Conservation (phyloP, 2,888 invertebrate genomes). For the Trachelus stipa region DNA sequence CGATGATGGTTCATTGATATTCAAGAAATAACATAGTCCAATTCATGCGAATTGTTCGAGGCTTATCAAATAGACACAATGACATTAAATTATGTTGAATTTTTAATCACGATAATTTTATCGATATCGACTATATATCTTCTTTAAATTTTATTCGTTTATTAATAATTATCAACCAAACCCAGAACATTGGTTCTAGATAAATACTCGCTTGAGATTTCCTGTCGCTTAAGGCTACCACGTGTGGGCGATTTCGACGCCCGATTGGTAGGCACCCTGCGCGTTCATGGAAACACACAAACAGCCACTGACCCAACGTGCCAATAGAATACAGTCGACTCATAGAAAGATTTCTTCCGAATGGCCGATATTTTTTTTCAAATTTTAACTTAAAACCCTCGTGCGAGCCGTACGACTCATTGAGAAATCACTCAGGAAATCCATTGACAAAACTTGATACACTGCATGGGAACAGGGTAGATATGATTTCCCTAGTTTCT, state of each 20-base stretch:
- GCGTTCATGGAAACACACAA: neutral
- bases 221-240: constrained; percentile 44
- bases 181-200: constrained; percentile 18
- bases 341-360: neutral
- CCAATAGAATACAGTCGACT: neutral
- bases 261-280: constrained; percentile 37
- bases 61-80: neutral
- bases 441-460: neutral
- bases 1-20: neutral
- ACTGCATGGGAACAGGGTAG: neutral
- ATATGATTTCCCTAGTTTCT: neutral
- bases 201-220: constrained; percentile 25
- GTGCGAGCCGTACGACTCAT: neutral
- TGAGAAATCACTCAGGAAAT: neutral
- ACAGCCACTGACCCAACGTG: neutral
- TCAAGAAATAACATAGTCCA: neutral
- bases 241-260: constrained; percentile 58
- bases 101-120: neutral
- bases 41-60: neutral
- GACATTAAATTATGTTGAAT: neutral
- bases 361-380: neutral
- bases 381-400: neutral
- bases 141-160: neutral
- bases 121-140: neutral
- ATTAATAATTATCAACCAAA: neutral